Evolutionary conservation across 1,140 invertebrate genomes (phyloP), one percentile per base, ranked within the genome.

Genomic region (Aphis gossypii): DNA sequence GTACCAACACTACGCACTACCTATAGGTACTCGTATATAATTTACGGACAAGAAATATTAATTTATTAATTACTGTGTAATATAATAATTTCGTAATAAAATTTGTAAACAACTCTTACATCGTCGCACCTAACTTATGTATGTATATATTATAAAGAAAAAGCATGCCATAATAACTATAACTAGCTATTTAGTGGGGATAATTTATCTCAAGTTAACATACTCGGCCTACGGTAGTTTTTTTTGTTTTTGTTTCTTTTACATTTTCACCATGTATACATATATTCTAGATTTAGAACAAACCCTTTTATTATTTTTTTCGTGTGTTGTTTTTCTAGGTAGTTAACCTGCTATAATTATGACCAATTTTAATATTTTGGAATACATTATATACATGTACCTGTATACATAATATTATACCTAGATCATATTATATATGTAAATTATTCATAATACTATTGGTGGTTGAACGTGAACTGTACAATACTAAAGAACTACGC

Each of bases 181-280:
- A n/a, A 14, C 11, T 76, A 76, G n/a, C 14, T n/a, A 54, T 54
- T 6, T 76, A 14, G 60, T n/a, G 18, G 14, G 60, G 60, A 76
- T 76, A 76, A 83, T 84, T 84, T 25, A 23, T 84, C 21, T 84
- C 14, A 44, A 84, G 38, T 44, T 84, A 84, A 25, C 4, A 84
- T 84, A 84, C 11, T 84, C 83, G 83, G 38, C 83, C 83, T 84
- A 84, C 83, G 23, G 83, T 84, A 84, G 83, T 83, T 83, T 38
- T 83, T 6, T 38, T 38, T 20, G 20, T 38, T 83, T 83, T 54
- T 54, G 21, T 51, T 60, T 60, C 30, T 68, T 68, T 46, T 51
- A n/a, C 60, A 51, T 68, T 68, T 76, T 76, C n/a, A n/a, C 60
- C 20, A 6, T n/a, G 9, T 76, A n/a, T 51, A 51, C 18, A 60